Conservation (phyloP, 1,140 invertebrate species). For the Bombus confusus region DNA sequence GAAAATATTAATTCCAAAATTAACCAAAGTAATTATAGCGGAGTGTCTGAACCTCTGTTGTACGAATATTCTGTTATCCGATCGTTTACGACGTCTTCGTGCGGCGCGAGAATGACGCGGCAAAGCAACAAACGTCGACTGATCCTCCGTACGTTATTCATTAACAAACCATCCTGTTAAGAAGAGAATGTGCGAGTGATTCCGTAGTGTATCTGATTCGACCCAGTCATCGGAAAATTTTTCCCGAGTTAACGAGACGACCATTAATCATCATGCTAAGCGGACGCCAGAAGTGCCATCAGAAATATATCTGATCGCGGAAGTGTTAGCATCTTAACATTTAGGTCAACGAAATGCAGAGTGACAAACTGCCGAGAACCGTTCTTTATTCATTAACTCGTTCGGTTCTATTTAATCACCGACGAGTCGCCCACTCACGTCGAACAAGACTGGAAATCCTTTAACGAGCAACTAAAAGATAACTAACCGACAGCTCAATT, state of each 20-base stretch:
- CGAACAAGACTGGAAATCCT: neutral
- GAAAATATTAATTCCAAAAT: neutral
- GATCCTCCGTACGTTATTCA: neutral
- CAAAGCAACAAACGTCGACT: neutral
- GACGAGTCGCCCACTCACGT: neutral
- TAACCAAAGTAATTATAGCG: too few relatives aligned
- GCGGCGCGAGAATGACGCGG: too few relatives aligned
- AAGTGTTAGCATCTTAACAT: neutral
- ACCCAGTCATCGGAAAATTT: neutral
- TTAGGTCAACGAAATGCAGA: neutral
- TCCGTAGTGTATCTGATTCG: neutral
- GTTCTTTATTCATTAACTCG: constrained; percentile 1
- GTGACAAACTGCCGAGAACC: neutral
- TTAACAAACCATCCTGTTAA: neutral
- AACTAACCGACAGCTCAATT: neutral
- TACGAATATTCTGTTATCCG: neutral
- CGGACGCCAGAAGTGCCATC: neutral
- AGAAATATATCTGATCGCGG: neutral
- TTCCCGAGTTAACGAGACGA: neutral
- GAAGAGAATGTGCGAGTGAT: neutral
- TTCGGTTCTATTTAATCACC: neutral
- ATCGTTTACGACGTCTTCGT: too few relatives aligned
- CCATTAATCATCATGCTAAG: neutral
- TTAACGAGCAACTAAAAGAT: neutral
- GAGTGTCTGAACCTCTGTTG: neutral